Evolutionary conservation across 2,113 vertebrate species (phyloP).

Genomic region (Desmodus rotundus): DNA sequence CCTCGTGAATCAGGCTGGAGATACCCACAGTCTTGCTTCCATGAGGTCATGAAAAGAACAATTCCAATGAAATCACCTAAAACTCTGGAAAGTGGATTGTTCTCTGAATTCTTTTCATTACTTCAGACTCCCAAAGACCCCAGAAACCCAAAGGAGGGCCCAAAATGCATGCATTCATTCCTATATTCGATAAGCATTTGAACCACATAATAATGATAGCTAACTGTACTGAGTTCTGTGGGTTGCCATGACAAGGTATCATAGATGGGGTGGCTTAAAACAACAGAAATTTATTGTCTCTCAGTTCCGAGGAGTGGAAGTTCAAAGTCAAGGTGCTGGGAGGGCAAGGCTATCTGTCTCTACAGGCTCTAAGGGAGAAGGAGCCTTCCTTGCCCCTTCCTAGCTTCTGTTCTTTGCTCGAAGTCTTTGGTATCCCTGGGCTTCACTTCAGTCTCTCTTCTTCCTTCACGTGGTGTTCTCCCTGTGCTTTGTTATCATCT

Average conservation of each 20-base stretch:
- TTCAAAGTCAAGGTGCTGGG: not conserved
- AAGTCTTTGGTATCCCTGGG: not conserved
- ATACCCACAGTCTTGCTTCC: not conserved
- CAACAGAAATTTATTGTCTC: not conserved
- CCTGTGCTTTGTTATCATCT: not conserved
- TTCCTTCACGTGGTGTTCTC: not conserved
- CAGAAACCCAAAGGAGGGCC: not conserved
- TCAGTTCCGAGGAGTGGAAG: not conserved
- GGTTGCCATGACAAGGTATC: not conserved
- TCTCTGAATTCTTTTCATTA: not conserved
- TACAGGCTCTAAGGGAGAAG: not conserved
- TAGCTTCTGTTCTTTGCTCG: not conserved
- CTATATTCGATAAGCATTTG: not conserved
- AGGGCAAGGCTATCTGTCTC: not conserved
- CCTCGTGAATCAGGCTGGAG: not conserved
- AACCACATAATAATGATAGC: not conserved
- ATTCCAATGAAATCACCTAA: not conserved
- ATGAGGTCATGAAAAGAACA: not conserved
- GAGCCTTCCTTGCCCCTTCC: no score
- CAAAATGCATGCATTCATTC: not conserved
- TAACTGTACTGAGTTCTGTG: not conserved
- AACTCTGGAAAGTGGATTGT: not conserved
- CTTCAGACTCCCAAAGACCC: not conserved
- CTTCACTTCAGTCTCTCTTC: not conserved
- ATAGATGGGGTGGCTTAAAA: not conserved